Percentiles rank a stretch among this genome's conserved stretches.
Conservation (phyloP, 2,797 vertebrate genomes). For the Chaunax sp. region DNA sequence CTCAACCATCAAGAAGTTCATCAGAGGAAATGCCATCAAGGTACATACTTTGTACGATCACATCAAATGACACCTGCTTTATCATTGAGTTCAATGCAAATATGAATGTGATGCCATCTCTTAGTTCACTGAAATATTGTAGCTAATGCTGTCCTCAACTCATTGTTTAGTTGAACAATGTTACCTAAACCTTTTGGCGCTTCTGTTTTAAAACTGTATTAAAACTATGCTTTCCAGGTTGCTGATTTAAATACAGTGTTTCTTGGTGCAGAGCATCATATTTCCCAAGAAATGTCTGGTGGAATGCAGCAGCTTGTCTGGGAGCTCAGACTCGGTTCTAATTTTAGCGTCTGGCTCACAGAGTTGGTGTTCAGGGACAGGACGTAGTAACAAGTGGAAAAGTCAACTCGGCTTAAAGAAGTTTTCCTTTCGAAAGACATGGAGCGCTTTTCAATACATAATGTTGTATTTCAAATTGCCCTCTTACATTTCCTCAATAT, state of each 20-base stretch:
- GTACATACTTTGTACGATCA: constrained; percentile 71
- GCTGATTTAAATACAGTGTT: constrained; percentile 65
- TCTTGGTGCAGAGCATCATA: constrained; percentile 76
- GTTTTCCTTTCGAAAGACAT: constrained; percentile 31
- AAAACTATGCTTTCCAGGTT: constrained; percentile 33
- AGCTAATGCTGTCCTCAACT: not conserved
- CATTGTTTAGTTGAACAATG: not conserved
- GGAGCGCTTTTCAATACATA: not conserved
- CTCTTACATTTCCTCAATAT: not conserved
- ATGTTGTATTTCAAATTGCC: not conserved
- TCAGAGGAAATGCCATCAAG: constrained; percentile 95
- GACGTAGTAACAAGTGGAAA: constrained; percentile 76
- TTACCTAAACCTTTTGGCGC: constrained; percentile 5
- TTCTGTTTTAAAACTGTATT: constrained; percentile 37
- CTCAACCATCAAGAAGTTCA: constrained; percentile 97
- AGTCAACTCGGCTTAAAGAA: constrained; percentile 58
- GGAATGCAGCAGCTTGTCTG: constrained; percentile 82
- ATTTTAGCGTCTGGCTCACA: constrained; percentile 81
- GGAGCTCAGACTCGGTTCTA: constrained; percentile 78
- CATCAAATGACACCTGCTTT: not conserved
- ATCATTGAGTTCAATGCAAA: not conserved
- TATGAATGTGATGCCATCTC: not conserved
- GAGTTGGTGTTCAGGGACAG: constrained; percentile 76
- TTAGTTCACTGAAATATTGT: not conserved
- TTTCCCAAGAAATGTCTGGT: constrained; percentile 78